Base-by-base conservation (phyloP, 2,113 vertebrate genomes). In the Lophius piscatorius region DNA sequence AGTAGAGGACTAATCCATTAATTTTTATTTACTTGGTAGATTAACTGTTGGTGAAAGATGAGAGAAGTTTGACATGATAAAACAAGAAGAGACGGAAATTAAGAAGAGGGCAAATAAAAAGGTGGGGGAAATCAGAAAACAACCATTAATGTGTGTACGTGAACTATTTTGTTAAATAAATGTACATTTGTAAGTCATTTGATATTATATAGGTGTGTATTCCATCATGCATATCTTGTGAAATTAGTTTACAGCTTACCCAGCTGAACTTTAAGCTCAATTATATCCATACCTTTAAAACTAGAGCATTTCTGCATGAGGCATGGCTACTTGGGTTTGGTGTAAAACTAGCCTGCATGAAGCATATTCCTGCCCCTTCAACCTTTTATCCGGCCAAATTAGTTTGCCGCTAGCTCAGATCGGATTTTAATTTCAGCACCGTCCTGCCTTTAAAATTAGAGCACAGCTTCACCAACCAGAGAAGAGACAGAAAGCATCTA, bases 251-350 rank as follows among this genome's bases (percentile, higher is more conserved):
- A n/a, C n/a, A n/a, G n/a, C n/a, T n/a, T n/a, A n/a, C n/a, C n/a
- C n/a, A n/a, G n/a, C n/a, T n/a, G n/a, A n/a, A n/a, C n/a, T n/a
- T n/a, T n/a, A n/a, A n/a, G 5, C 28, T 63, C 31, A 22, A 26
- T 23, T 20, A 28, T 7, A 31, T 36, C 6, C n/a, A 28, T 12
- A 35, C 33, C 17, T 49, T 54, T 26, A 41, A 65, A 55, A 31
- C 22, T 44, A 9, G 58, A 56, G 42, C 48, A 60, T 22, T 71
- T 22, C 44, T 76, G 63, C 26, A 28, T 5, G 2, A 63, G n/a
- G 23, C 33, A 24, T 45, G 39, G 29, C 33, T 28, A 21, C 28
- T 40, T 58, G 65, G 29, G 42, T 16, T 64, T 57, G 47, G 14
- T 54, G 6, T 36, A 39, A 35, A 58, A 61, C 36, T 49, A 55